Evolutionary conservation across 2,888 invertebrate species (phyloP).

Genomic region (Pristionchus mayeri): DNA sequence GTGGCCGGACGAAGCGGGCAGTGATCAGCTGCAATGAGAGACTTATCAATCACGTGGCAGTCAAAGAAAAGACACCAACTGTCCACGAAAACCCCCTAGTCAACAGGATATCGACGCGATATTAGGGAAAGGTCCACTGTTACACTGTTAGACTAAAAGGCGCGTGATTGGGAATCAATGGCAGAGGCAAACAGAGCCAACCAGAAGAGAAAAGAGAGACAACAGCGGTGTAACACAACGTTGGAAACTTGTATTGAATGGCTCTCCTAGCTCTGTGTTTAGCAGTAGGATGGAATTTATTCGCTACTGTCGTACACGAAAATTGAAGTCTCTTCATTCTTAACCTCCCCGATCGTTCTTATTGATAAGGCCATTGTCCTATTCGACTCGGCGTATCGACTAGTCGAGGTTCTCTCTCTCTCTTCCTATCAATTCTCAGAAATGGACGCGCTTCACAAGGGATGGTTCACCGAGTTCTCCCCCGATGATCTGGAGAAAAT

Average conservation of each 20-base stretch:
- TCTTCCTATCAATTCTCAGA: background rate
- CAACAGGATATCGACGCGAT: too few species aligned
- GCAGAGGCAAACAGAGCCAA: background rate
- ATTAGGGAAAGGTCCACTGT: too few species aligned
- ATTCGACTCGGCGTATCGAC: constrained; percentile 12
- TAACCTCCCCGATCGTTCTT: constrained; percentile 11
- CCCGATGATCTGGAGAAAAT: constrained; percentile 78
- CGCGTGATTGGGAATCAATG: constrained; percentile 4
- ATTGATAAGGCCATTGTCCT: constrained; percentile 33
- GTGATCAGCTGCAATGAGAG: constrained; percentile 40
- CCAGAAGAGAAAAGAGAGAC: background rate
- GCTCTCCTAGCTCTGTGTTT: background rate
- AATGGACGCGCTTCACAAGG: constrained; percentile 85
- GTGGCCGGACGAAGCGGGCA: constrained; percentile 17
- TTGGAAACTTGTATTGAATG: constrained; percentile 10
- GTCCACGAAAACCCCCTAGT: background rate
- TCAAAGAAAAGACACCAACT: background rate
- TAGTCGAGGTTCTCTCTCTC: too few species aligned
- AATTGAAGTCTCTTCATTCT: background rate
- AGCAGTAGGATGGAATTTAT: background rate
- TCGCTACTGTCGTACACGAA: background rate
- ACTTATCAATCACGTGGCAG: constrained; percentile 42
- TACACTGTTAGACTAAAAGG: background rate
- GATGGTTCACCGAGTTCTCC: constrained; percentile 94
- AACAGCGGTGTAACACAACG: constrained; percentile 8